phyloP scores from a whole-genome alignment of 1,140 invertebrate genomes.

The Cydia amplana region DNA sequence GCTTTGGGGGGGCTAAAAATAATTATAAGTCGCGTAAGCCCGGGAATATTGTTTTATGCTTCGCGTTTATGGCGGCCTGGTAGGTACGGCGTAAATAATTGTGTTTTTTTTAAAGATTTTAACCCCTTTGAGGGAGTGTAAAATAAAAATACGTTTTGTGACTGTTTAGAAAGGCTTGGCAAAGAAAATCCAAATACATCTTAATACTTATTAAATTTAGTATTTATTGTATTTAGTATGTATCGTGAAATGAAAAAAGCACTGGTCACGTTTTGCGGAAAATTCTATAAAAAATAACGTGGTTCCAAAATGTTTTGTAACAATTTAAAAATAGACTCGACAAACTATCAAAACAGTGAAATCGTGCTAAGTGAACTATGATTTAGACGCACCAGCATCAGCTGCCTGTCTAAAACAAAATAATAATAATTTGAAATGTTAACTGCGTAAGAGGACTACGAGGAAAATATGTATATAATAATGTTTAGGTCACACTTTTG shows the following conservation, averaged over 20 bases:
- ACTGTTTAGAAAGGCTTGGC: not conserved
- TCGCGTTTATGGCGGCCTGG: constrained; percentile 2
- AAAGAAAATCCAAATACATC: too few species aligned
- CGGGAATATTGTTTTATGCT: constrained; percentile 36
- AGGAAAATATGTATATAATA: not conserved
- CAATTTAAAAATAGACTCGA: too few species aligned
- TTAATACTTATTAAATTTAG: too few species aligned
- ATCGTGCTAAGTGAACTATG: too few species aligned
- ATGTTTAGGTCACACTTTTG: not conserved
- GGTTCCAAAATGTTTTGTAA: too few species aligned
- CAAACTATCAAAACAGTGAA: too few species aligned
- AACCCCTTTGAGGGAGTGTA: not conserved
- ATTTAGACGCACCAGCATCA: too few species aligned
- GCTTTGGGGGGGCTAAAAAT: constrained; percentile 74
- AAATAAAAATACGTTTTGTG: not conserved
- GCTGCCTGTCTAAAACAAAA: too few species aligned
- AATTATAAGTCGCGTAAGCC: constrained; percentile 68
- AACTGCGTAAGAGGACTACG: not conserved
- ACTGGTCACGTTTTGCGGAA: not conserved
- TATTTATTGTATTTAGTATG: too few species aligned
- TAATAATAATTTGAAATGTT: not conserved
- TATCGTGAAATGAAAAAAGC: too few species aligned
- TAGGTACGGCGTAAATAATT: not conserved
- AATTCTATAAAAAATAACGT: not conserved
- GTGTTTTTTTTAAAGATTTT: not conserved